Conservation (phyloP, 2,797 vertebrate species). For the Diplodus puntazzo region DNA sequence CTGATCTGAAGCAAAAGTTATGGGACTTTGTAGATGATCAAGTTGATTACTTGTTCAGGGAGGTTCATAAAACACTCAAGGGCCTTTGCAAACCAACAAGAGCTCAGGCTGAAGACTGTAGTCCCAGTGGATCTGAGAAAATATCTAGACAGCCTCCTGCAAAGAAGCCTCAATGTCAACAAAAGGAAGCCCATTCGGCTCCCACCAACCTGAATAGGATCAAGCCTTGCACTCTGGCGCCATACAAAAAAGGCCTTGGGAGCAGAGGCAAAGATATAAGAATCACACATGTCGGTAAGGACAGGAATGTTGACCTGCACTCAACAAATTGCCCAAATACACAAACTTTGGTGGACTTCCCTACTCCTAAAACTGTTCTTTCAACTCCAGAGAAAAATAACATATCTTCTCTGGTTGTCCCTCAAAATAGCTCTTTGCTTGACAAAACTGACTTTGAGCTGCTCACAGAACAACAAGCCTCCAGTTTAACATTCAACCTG, state of each 20-base stretch:
- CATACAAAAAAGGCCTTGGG: slow-evolving; percentile 82
- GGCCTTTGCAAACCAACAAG: slow-evolving; percentile 78
- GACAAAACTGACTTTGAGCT: slow-evolving; percentile 92
- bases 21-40: slow-evolving; percentile 97
- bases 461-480: slow-evolving; percentile 93
- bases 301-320: slow-evolving; percentile 12
- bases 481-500: slow-evolving; percentile 95
- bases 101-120: slow-evolving; percentile 53
- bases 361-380: slow-evolving; percentile 40
- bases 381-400: slow-evolving; percentile 67
- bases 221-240: slow-evolving; percentile 30
- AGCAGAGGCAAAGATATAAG: slow-evolving; percentile 87
- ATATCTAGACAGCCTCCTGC: slow-evolving; percentile 33
- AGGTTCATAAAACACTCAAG: slow-evolving; percentile 85
- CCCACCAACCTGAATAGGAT: slow-evolving; percentile 4
- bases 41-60: slow-evolving; percentile 93
- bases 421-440: slow-evolving; percentile 74
- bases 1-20: slow-evolving; percentile 93
- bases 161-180: slow-evolving; percentile 29
- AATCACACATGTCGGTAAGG: slow-evolving; percentile 67
- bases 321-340: slow-evolving; percentile 14
- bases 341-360: slow-evolving; percentile 17
- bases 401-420: slow-evolving; percentile 57
- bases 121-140: slow-evolving; percentile 55
- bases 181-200: not conserved